phyloP scores from a whole-genome alignment of 2,888 invertebrate genomes.

The Lithosia quadra region DNA sequence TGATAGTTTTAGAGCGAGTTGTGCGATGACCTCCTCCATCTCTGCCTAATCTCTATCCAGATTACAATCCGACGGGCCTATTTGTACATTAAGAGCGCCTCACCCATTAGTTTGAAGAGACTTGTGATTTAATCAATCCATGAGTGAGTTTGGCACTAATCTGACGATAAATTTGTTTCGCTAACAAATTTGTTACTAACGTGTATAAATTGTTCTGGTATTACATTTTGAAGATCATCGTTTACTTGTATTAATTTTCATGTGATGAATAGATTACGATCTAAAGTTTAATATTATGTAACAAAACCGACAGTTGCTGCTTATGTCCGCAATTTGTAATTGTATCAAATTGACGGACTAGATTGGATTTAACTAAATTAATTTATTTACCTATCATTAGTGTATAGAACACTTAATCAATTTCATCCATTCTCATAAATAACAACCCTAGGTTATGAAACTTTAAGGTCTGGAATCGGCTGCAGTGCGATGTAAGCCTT shows the following conservation, averaged over 20 bases:
- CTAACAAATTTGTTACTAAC: slow-evolving; percentile 43
- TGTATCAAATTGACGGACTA: background rate
- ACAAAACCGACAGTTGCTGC: background rate
- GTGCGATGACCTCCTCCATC: slow-evolving; percentile 58
- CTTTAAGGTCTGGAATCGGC: too few relatives aligned
- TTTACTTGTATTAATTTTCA: slow-evolving; percentile 29
- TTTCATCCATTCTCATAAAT: too few relatives aligned
- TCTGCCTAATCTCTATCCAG: slow-evolving; percentile 63
- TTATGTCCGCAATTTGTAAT: background rate
- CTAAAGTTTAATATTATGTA: background rate
- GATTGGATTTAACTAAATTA: too few relatives aligned
- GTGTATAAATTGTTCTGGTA: slow-evolving; percentile 29
- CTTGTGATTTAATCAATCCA: slow-evolving; percentile 62
- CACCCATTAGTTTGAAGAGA: slow-evolving; percentile 69
- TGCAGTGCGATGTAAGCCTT: too few relatives aligned
- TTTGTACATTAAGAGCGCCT: slow-evolving; percentile 66
- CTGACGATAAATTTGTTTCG: slow-evolving; percentile 56
- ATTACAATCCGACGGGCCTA: slow-evolving; percentile 66
- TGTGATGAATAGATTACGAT: background rate
- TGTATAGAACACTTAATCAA: too few relatives aligned
- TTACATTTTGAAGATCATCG: slow-evolving; percentile 26
- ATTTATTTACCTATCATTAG: too few relatives aligned
- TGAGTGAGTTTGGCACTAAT: slow-evolving; percentile 63
- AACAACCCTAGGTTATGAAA: too few relatives aligned
- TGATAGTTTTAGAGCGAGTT: slow-evolving; percentile 42